Evolutionary conservation across 2,797 vertebrate genomes (phyloP), one percentile per base, ranked within the genome.

Genomic region (Diceros bicornis): DNA sequence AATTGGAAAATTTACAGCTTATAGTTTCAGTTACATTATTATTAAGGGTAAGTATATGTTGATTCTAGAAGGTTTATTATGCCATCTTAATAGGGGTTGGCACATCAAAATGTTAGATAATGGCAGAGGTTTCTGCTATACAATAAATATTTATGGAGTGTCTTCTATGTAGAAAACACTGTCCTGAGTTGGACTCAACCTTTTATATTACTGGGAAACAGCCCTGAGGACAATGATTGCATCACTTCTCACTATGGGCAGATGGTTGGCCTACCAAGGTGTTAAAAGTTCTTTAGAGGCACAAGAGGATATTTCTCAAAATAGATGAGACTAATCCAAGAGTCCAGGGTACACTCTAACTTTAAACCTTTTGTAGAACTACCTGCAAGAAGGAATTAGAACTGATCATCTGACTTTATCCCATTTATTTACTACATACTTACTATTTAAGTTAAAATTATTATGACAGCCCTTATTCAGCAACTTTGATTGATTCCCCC

Each of bases 271-370:
- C 44, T 20, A 47, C 11, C 23, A 66, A 1, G 14, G 32, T 50
- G 77, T 69, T 62, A 83, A 75, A 75, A 37, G 44, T 89, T 77
- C 83, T 75, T 88, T 57, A 89, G 55, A 78, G 62, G 25, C 44
- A 77, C 61, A 89, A 81, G 47, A 74, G 27, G 21, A 17, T 74
- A 66, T 74, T 81, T 81, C 87, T 94, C 37, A 74, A 91, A 96
- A 91, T 5, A 82, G 44, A 75, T 27, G 10, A 82, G 85, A 91
- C 14, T 87, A 94, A 94, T 44, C 34, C 59, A 44, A 81, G 37
- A 17, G 59, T 68, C 32, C 20, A 92, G 14, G 52, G 23, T 44
- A 62, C 16, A 87, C 47, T 69, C 52, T 83, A 86, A 57, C 21
- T 77, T 37, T 85, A 81, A 71, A 50, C 7, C 16, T 61, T 64